Base-by-base conservation (phyloP, 1,140 invertebrate species). In the Lepidotrigona ventralis region DNA sequence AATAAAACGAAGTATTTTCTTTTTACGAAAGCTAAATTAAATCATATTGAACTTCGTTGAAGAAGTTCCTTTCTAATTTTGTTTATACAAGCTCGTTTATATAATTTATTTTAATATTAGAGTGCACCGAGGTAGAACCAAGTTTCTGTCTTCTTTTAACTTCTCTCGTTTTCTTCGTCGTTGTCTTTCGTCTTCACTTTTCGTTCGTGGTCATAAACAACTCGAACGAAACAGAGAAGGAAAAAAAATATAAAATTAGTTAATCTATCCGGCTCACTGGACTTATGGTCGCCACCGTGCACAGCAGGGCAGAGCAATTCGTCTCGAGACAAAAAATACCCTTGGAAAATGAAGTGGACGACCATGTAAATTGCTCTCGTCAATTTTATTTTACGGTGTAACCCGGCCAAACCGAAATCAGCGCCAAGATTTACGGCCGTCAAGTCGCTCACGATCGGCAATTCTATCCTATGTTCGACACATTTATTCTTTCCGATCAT, bases 351-450 rank as follows among this genome's bases (percentile, higher is more conserved):
- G 71, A 81, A 68, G 63, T 56, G 79, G 51, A 66, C 79, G 58
- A 56, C 46, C 51, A 81, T 81, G 79, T 75, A 81, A 81, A 81
- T 75, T 23, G 71, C 51, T 56, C 79, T 66, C 79, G 79, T 81
- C 79, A 81, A 81, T 81, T 75, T 66, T 54, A 66, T 66, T 81
- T 66, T 26, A 75, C 71, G 79, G 39, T 23, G 51, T 14, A 33
- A 51, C 29, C 0, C 23, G 19, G n/a, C 68, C 26, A 12, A n/a
- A 14, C 14, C 23, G 70, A 26, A 23, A 21, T 39, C 79, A 73
- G n/a, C 19, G 26, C 51, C 46, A 58, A 56, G 46, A 66, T 74
- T 81, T 74, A 81, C 23, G 29, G 1, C 29, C 51, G 21, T 70
- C 19, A 64, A 64, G 46, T 46, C 70, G 26, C 46, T 74, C 54